Conservation (phyloP, 2,888 invertebrate genomes). For the Pomacea canaliculata region DNA sequence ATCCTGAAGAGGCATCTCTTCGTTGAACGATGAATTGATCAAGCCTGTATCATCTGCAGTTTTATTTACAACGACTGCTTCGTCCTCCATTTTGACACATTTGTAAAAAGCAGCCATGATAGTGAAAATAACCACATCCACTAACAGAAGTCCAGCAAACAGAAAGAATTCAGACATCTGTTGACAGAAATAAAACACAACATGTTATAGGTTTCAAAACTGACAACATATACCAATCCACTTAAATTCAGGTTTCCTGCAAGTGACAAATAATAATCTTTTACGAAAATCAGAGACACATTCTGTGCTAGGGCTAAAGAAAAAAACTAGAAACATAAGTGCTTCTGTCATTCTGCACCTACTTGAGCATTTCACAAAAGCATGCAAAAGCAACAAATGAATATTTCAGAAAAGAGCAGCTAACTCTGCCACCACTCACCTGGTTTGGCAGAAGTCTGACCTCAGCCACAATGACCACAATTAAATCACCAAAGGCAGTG, state of each 20-base stretch:
- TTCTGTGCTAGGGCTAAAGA: no score
- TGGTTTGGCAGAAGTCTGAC: conserved; percentile 81
- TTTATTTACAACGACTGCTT: background rate
- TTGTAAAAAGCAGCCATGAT: conserved; percentile 85
- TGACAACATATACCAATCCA: no score
- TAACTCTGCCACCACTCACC: conserved; percentile 71
- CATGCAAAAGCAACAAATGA: no score
- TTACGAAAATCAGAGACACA: no score
- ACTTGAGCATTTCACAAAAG: no score
- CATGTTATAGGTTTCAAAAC: no score
- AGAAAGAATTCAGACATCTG: conserved; percentile 89
- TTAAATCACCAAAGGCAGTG: conserved; percentile 91
- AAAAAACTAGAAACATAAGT: no score
- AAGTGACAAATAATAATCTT: no score
- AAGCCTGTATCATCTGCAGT: background rate
- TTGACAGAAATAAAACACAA: conserved; percentile 61
- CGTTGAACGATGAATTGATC: background rate
- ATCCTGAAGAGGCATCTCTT: no score
- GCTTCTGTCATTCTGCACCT: no score
- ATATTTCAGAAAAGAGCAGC: no score
- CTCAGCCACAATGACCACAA: conserved; percentile 91
- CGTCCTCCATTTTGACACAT: conserved; percentile 33
- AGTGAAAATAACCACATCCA: conserved; percentile 86
- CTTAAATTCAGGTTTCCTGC: no score
- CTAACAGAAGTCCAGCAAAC: conserved; percentile 87